Evolutionary conservation across 2,888 invertebrate species (phyloP), one percentile per base, ranked within the genome.

Genomic region (Oscheius sp.): DNA sequence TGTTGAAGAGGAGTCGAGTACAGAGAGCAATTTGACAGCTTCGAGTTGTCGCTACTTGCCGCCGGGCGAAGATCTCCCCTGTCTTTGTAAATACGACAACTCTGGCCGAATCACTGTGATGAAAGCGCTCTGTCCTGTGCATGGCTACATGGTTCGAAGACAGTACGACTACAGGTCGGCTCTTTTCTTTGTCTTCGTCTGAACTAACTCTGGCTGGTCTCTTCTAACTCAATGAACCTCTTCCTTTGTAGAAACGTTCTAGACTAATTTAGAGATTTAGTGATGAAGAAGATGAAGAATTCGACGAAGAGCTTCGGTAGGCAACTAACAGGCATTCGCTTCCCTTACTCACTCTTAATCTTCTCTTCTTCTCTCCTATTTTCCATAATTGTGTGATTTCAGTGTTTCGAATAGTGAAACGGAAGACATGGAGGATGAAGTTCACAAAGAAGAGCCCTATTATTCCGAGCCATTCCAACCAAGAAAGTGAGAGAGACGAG

Each of bases 81-180:
- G 85, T 70, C 75, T 84, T 17, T 85, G 85, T 71, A 76, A 82
- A 55, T 85, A 80, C 70, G 79, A 85, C 66, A 66, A 75, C 0
- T 70, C 69, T 23, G 85, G 85, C 0, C 68, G 75, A 1, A 81
- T 81, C 27, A 65, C 73, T 48, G 69, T 77, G 1, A 81, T 81
- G 80, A 81, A 81, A 65, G 83, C 83, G 5, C 63, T 85, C 8
- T 85, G 85, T 70, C 85, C 85, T 1, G 84, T 86, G n/a, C 85
- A 85, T 61, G 85, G 85, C 17, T 85, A 80, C 63, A 79, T 81
- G 81, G 81, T 79, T n/a, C 74, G 80, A 27, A 46, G 80, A 29
- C 74, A 78, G 64, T 79, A 79, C 53, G 79, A 81, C 58, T 79
- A 80, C 68, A 78, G 77, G 77, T 73, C 3, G 39, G 20, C 48